Conservation (phyloP, 2,888 invertebrate species). For the Melolontha melolontha region DNA sequence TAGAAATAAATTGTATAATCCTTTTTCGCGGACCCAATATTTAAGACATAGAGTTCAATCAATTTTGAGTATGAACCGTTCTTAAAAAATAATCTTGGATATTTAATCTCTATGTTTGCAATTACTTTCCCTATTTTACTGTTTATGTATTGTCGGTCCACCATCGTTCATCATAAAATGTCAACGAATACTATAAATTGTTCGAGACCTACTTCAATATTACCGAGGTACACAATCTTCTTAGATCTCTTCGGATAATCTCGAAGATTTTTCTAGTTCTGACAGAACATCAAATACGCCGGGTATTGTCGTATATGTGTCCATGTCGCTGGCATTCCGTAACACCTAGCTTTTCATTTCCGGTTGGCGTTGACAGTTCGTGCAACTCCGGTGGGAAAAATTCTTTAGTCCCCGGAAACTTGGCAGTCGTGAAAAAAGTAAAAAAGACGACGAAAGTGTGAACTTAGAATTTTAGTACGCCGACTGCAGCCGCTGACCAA, state of each 20-base stretch:
- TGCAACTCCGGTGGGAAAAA: constrained; percentile 27
- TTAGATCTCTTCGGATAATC: constrained; percentile 25
- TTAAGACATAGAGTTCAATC: too few relatives aligned
- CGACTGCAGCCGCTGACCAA: constrained; percentile 15
- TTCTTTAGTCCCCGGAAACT: constrained; percentile 21
- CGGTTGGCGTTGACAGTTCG: constrained; percentile 47
- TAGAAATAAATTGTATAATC: too few relatives aligned
- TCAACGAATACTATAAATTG: constrained; percentile 27
- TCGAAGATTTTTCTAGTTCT: constrained; percentile 31
- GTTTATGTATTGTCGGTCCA: too few relatives aligned
- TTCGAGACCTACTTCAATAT: constrained; percentile 9
- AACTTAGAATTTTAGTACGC: constrained; percentile 14
- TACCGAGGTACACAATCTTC: constrained; percentile 27
- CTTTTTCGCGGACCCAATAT: too few relatives aligned
- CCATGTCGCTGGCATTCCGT: constrained; percentile 29
- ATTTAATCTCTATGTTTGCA: too few relatives aligned
- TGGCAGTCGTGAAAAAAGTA: constrained; percentile 16
- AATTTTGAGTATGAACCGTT: too few relatives aligned
- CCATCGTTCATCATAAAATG: background rate
- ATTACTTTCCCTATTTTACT: too few relatives aligned
- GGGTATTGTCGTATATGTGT: constrained; percentile 18
- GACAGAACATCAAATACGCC: constrained; percentile 14
- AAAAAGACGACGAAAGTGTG: constrained; percentile 7
- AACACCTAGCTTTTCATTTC: constrained; percentile 50
- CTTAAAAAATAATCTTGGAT: too few relatives aligned